Evolutionary conservation across 2,113 vertebrate species (phyloP).

Genomic region (Oenanthe oenanthe): DNA sequence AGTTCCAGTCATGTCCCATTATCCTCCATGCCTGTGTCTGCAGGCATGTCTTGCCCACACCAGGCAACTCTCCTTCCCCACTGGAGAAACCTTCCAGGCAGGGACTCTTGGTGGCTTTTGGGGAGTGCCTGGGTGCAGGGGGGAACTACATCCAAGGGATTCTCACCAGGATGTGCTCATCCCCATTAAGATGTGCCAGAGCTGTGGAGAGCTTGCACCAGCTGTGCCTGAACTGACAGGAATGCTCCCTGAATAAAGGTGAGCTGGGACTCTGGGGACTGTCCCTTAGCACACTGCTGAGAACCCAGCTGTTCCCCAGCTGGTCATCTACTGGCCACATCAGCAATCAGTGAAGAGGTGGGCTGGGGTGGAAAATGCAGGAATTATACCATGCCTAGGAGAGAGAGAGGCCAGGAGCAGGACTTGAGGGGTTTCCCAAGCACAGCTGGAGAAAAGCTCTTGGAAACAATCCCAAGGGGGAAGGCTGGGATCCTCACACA

Average conservation of each 20-base stretch:
- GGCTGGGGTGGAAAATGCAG: background rate
- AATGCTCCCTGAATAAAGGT: background rate
- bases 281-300: background rate
- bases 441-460: background rate
- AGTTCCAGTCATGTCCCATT: background rate
- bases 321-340: background rate
- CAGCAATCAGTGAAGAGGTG: background rate
- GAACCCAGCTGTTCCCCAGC: background rate
- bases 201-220: background rate
- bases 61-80: background rate
- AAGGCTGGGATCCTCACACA: background rate
- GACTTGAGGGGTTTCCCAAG: background rate
- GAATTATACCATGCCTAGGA: background rate
- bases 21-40: background rate
- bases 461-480: fast-evolving
- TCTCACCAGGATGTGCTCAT: fast-evolving
- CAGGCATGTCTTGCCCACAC: background rate
- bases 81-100: background rate
- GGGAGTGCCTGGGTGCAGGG: background rate
- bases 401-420: background rate
- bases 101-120: background rate
- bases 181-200: background rate
- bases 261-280: background rate
- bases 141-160: fast-evolving
- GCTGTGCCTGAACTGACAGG: background rate